Evolutionary conservation across 2,113 vertebrate genomes (phyloP), one percentile per base, ranked within the genome.

Genomic region (Raja brachyura): DNA sequence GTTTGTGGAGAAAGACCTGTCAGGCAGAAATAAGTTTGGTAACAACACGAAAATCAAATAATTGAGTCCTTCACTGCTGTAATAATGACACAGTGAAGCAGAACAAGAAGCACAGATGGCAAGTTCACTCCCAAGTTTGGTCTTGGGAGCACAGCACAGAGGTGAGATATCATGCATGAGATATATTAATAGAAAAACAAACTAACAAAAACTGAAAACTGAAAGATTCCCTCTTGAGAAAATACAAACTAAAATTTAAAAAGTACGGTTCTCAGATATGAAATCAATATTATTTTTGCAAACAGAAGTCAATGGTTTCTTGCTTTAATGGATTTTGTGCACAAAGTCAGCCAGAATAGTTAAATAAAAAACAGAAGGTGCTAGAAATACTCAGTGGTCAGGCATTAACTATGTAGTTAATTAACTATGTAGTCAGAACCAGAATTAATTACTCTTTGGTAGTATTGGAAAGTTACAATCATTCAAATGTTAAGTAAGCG

Each of bases 1-100:
- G 33, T 48, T 92, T 92, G 66, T 70, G 20, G 76, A 92, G 48
- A 92, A 13, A 92, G 90, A 74, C 33, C 90, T 92, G 90, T 92
- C 90, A 92, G 90, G 90, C 66, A 92, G 90, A 92, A 92, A 92
- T 54, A 73, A 73, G 90, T 92, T 92, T 74, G 66, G 66, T 92
- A 54, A n/a, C 90, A 73, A 39, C 33, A 70, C 31, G 39, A 92
- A 92, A 73, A 73, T 48, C n/a, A 54, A 92, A 70, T 74, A 92
- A 92, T 92, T 92, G 90, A 92, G 90, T 73, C 66, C 66, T 73
- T 70, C 70, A 48, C 33, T 48, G 68, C 90, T 25, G 63, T 18
- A 73, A 25, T 25, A 73, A 14, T 25, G 39, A 39, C 48, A 74
- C 31, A 73, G 68, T 48, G 90, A 74, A 92, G 39, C 90, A 54